Conservation (phyloP, 2,888 invertebrate species). For the Dasysyrphus tricinctus region DNA sequence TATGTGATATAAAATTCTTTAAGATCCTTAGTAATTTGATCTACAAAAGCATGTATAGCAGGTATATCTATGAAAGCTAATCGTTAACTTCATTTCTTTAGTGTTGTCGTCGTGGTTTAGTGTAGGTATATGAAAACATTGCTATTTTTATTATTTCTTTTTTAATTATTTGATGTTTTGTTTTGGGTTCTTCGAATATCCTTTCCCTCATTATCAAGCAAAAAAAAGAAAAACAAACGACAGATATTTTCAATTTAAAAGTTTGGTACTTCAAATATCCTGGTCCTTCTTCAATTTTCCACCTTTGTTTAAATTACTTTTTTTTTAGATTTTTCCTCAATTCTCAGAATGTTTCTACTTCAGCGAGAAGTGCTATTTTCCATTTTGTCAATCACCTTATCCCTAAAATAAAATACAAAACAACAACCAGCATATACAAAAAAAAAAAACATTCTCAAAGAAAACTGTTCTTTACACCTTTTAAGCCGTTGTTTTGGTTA, state of each 20-base stretch:
- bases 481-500: constrained; percentile 43
- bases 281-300: constrained; percentile 1
- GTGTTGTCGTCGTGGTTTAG: no score
- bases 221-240: neutral
- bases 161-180: no score
- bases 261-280: constrained; percentile 1
- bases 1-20: no score
- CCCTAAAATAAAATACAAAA: constrained; percentile 10
- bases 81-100: no score
- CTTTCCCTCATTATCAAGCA: no score
- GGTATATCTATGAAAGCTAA: no score
- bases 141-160: no score
- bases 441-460: neutral
- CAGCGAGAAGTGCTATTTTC: constrained; percentile 3
- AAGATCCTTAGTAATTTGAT: no score
- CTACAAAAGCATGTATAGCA: no score
- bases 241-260: constrained; percentile 28
- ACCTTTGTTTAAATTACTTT: constrained; percentile 16
- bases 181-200: no score
- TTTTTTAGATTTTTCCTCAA: neutral
- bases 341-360: neutral
- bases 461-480: constrained; percentile 34
- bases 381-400: constrained; percentile 35
- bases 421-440: no score
- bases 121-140: no score